Conservation (phyloP, 1,140 invertebrate genomes). For the Gyrodactylus salaris region DNA sequence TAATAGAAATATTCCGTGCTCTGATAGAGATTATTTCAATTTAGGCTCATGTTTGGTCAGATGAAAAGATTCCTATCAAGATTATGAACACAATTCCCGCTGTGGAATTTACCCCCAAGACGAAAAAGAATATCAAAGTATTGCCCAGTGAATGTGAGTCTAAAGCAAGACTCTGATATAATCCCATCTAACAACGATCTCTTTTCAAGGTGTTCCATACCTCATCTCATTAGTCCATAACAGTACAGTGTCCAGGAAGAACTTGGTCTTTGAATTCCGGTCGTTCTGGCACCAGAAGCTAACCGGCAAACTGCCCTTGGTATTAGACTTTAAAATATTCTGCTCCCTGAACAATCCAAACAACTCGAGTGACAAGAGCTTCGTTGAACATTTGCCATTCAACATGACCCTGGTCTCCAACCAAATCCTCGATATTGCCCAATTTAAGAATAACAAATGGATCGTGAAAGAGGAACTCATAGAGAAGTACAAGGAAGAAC, state of each 20-base stretch:
- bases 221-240: background rate
- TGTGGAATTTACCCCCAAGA: too few species aligned
- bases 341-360: background rate
- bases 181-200: background rate
- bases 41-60: background rate
- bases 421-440: background rate
- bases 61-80: background rate
- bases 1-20: too few species aligned
- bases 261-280: background rate
- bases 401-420: background rate
- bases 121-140: background rate
- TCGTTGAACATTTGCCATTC: background rate
- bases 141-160: background rate
- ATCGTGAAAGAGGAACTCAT: background rate
- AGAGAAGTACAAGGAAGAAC: background rate
- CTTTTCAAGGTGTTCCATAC: background rate
- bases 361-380: background rate
- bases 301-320: background rate
- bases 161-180: background rate
- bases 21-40: too few species aligned
- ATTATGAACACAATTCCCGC: background rate
- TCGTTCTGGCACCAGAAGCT: slow-evolving; percentile 1
- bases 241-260: background rate
- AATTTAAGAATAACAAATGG: background rate
- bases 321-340: background rate